Evolutionary conservation across 1,140 invertebrate genomes (phyloP).

Genomic region (Cheumatopsyche charites): DNA sequence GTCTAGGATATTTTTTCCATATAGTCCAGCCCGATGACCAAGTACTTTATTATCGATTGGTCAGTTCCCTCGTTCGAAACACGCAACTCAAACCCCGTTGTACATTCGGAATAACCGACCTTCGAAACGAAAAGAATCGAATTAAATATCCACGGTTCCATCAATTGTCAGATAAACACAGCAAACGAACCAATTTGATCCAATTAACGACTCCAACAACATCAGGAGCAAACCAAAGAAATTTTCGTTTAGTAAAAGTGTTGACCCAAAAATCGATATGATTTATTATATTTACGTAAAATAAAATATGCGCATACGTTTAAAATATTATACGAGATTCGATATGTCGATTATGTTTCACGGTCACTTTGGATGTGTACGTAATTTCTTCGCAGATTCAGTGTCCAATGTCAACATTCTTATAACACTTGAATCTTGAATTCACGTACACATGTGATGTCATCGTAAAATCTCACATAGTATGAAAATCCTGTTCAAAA

Average conservation of each 20-base stretch:
- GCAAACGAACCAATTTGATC: too few relatives aligned
- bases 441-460: conserved; percentile 18
- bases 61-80: conserved; percentile 10
- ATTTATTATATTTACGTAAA: too few relatives aligned
- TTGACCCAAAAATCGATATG: too few relatives aligned
- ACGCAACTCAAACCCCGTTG: background rate
- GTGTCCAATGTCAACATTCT: background rate
- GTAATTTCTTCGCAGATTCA: too few relatives aligned
- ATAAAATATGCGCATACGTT: too few relatives aligned
- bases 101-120: background rate
- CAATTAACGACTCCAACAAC: too few relatives aligned
- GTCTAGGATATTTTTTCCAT: background rate
- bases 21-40: conserved; percentile 13
- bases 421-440: background rate
- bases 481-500: conserved; percentile 34
- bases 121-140: background rate
- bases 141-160: background rate
- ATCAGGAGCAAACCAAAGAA: too few relatives aligned
- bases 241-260: too few relatives aligned
- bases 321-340: too few relatives aligned
- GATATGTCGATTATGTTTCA: too few relatives aligned
- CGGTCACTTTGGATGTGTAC: too few relatives aligned
- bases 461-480: background rate
- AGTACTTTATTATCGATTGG: conserved; percentile 23
- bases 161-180: background rate